Evolutionary conservation across 2,888 invertebrate species (phyloP), one percentile per base, ranked within the genome.

Genomic region (Eugnorisma glareosa): DNA sequence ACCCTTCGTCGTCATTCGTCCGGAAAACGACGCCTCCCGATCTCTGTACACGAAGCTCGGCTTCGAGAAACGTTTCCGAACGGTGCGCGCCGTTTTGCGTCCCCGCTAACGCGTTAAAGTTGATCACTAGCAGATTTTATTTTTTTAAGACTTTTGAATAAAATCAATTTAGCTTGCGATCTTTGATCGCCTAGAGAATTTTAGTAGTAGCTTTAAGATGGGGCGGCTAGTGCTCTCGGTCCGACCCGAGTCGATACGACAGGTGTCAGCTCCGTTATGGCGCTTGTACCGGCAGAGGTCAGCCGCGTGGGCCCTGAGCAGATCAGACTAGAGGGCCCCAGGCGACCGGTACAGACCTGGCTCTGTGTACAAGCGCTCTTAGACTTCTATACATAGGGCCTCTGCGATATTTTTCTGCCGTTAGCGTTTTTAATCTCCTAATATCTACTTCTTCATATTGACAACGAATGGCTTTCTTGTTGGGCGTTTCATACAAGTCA

Each of bases 1-100:
- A 90, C 98, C 98, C 78, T 98, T 98, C 95, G 98, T 98, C 86
- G 98, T 98, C 90, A 98, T 98, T 96, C 95, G 96, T 90, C 98
- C 98, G 82, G 98, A 98, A 94, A 98, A 98, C 94, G 98, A 98
- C 94, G 98, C 98, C 84, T 98, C 98, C 86, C 98, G 98, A 92
- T 98, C 98, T 90, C 97, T 98, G 75, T 98, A 98, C 95, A 97
- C 97, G 89, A 98, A 98, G 94, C 97, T 98, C 91, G 98, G 98
- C 91, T 98, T 98, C 96, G 97, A 97, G 93, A 98, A 97, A 94
- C 97, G 98, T 90, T 98, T 98, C 94, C 97, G 98, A 94, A 98
- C 98, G 89, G 98, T 98, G 86, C 97, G 98, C 89, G 98, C 98
- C 92, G 98, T 98, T 86, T 97, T 98, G 93, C 97, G 97, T 93